phyloP scores from a whole-genome alignment of 2,888 invertebrate species.

The Acronicta psi region DNA sequence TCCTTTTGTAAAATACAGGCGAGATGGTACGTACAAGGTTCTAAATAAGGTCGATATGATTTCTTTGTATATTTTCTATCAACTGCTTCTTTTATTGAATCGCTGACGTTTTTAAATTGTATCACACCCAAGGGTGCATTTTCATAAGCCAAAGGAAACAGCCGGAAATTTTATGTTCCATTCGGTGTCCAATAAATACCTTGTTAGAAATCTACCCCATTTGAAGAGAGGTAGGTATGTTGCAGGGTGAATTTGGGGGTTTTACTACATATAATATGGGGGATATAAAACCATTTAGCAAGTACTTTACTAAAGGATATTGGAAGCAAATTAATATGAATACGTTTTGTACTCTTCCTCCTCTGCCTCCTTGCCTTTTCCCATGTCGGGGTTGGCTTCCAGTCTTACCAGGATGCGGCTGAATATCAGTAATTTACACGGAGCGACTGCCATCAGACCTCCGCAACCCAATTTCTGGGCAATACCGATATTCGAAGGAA shows the following conservation, averaged over 20 bases:
- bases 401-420: too few relatives aligned
- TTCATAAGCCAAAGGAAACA: constrained; percentile 65
- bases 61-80: too few relatives aligned
- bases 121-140: constrained; percentile 47
- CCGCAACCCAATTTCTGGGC: too few relatives aligned
- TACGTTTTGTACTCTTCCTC: too few relatives aligned
- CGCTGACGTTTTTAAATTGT: constrained; percentile 21
- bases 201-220: constrained; percentile 61
- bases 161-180: constrained; percentile 67
- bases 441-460: too few relatives aligned
- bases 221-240: constrained; percentile 40
- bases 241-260: constrained; percentile 20
- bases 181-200: constrained; percentile 72
- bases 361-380: too few relatives aligned
- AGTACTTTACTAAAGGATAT: constrained; percentile 16
- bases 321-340: constrained; percentile 3
- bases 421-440: too few relatives aligned
- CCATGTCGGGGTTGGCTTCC: too few relatives aligned
- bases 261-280: constrained; percentile 8
- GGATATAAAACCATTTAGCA: constrained; percentile 21
- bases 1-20: too few relatives aligned
- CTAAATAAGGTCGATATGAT: too few relatives aligned
- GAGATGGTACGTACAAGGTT: too few relatives aligned
- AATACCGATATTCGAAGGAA: too few relatives aligned
- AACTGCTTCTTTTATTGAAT: not conserved